Evolutionary conservation across 2,888 invertebrate genomes (phyloP).

Genomic region (Ptychoptera albimana): DNA sequence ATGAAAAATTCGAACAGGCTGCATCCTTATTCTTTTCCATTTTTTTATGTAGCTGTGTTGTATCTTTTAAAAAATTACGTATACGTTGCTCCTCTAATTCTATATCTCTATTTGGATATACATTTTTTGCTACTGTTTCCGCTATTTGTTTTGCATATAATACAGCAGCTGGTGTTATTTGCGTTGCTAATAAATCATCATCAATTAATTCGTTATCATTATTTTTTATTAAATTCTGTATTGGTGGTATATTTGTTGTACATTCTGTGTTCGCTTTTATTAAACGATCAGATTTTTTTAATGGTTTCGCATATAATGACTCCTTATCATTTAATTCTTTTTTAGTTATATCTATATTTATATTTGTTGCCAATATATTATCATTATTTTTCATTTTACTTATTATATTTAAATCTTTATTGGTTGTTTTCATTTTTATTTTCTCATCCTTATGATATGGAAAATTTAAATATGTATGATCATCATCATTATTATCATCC

Average conservation of each 20-base stretch:
- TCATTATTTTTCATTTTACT: too few species aligned
- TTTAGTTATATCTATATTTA: neutral
- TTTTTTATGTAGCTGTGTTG: constrained; percentile 28
- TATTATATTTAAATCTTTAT: too few species aligned
- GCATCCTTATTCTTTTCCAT: constrained; percentile 28
- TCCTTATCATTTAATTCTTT: constrained; percentile 18
- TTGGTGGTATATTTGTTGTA: neutral
- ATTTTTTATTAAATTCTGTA: constrained; percentile 1
- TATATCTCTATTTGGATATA: neutral
- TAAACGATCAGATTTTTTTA: constrained; percentile 30
- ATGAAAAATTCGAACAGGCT: constrained; percentile 30
- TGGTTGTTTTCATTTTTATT: too few species aligned
- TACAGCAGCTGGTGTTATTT: neutral
- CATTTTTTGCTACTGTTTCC: neutral
- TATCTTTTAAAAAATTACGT: constrained; percentile 30
- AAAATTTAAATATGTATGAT: too few species aligned
- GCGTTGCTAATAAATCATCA: neutral
- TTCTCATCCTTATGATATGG: too few species aligned
- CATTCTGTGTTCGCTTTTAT: constrained; percentile 16
- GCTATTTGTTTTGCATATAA: neutral
- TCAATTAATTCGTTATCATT: neutral
- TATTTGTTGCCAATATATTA: too few species aligned
- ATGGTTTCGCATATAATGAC: constrained; percentile 28
- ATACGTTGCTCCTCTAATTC: constrained; percentile 28
- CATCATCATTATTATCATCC: too few species aligned